Conservation (phyloP, 2,797 vertebrate genomes). For the Aldrovandia affinis region DNA sequence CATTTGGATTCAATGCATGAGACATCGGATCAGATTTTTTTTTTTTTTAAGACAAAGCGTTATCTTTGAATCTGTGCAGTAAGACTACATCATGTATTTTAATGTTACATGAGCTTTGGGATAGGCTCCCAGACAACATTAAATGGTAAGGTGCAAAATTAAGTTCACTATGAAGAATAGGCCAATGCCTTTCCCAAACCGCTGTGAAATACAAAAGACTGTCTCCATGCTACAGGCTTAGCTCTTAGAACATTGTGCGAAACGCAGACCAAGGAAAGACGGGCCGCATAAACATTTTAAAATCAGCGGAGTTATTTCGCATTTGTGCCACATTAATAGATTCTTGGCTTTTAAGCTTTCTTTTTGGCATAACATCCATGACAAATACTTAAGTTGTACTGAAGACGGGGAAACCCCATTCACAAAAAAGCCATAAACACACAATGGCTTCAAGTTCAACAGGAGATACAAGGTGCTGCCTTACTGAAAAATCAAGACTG, state of each 20-base stretch:
- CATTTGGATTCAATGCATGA: background rate
- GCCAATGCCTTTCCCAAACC: no score
- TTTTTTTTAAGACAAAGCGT: background rate
- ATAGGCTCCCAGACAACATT: conserved; percentile 34
- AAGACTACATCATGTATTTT: conserved; percentile 33
- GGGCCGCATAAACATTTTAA: background rate
- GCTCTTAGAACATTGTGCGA: background rate
- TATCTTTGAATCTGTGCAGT: conserved; percentile 50
- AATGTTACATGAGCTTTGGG: conserved; percentile 39
- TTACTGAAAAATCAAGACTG: background rate
- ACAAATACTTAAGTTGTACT: background rate
- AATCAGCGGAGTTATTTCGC: background rate
- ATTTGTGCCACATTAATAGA: background rate
- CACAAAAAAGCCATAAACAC: background rate
- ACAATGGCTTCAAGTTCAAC: background rate
- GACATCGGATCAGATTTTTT: no score
- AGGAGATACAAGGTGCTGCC: background rate
- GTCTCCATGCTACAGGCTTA: background rate
- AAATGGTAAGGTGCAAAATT: conserved; percentile 40
- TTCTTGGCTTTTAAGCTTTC: background rate
- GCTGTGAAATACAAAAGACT: no score
- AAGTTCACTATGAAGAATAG: conserved; percentile 17
- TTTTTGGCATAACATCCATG: background rate
- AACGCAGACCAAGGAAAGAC: background rate
- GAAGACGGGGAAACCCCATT: background rate